phyloP scores from a whole-genome alignment of 2,113 vertebrate genomes.

The Gobio gobio region DNA sequence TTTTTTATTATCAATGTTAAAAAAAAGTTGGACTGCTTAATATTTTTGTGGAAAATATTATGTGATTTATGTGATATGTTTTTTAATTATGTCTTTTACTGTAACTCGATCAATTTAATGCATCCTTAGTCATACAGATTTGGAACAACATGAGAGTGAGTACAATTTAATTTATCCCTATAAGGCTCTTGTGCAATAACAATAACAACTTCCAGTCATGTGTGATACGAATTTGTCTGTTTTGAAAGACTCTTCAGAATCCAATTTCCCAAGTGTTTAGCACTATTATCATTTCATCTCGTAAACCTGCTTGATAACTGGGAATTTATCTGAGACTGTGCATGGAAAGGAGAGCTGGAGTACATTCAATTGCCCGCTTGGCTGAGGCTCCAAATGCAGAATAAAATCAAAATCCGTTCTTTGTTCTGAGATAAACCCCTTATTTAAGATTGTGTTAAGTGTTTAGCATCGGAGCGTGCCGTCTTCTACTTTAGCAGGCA shows the following conservation, averaged over 20 bases:
- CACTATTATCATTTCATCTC: constrained; percentile 11
- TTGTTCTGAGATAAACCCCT: constrained; percentile 9
- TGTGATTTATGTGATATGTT: not conserved
- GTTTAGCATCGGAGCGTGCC: not conserved
- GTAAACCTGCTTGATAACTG: not conserved
- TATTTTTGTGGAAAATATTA: no score
- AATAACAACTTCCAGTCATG: not conserved
- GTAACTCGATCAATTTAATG: no score
- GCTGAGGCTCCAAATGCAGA: not conserved
- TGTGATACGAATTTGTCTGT: constrained; percentile 6
- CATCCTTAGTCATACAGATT: not conserved
- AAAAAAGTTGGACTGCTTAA: no score
- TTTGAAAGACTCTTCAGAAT: not conserved
- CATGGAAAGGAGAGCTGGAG: constrained; percentile 2
- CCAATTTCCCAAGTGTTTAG: not conserved
- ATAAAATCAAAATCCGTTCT: constrained; percentile 21
- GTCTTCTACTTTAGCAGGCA: not conserved
- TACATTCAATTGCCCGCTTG: constrained; percentile 26
- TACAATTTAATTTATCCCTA: not conserved
- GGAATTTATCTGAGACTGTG: constrained; percentile 13
- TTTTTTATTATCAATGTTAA: no score
- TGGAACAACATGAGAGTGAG: not conserved
- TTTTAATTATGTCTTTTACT: no score
- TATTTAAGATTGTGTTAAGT: constrained; percentile 33
- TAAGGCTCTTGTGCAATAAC: not conserved